Base-by-base conservation (phyloP, 2,797 vertebrate genomes). In the Sebastes reedi region DNA sequence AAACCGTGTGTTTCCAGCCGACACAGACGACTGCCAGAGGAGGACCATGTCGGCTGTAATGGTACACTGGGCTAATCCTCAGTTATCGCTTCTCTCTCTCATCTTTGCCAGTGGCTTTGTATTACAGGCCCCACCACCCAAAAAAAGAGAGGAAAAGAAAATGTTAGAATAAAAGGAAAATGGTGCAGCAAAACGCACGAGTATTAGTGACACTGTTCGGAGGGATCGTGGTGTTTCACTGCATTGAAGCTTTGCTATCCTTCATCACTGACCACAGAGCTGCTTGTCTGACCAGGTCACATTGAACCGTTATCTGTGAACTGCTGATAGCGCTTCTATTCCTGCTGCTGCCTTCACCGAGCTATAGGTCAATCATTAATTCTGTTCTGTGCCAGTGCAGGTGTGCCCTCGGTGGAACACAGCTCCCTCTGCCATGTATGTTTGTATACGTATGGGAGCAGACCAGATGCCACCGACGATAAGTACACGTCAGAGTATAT, bases 51-150 rank as follows among this genome's bases (percentile, higher is more conserved):
- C 71, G 55, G 75, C 84, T 80, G 92, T 88, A 89, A 92, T 66
- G 92, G 74, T 92, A 90, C 87, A 92, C 88, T 89, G 90, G 80
- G 76, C 88, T 93, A 90, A 94, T 92, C 93, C 92, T 85, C 75
- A 67, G 81, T 82, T 74, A 87, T 91, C 85, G 78, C 86, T 83
- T 83, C 81, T 56, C 65, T 52, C 69, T 64, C 83, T 88, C 77
- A 78, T 90, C 85, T 80, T 36, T 78, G 60, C 72, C 3, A 84
- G 79, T 81, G 85, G 86, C 88, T 91, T 91, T 88, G 54, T 80
- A 87, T 91, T 89, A 85, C 84, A 89, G 79, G 84, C 82, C 59
- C 74, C 80, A 24, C 34, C 77, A 74, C 4, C 74, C 84, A 75
- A 72, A 90, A 79, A 79, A 79, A 75, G 81, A 72, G 64, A 11